Conservation (phyloP, 1,140 invertebrate species). For the Asbolus verrucosus region DNA sequence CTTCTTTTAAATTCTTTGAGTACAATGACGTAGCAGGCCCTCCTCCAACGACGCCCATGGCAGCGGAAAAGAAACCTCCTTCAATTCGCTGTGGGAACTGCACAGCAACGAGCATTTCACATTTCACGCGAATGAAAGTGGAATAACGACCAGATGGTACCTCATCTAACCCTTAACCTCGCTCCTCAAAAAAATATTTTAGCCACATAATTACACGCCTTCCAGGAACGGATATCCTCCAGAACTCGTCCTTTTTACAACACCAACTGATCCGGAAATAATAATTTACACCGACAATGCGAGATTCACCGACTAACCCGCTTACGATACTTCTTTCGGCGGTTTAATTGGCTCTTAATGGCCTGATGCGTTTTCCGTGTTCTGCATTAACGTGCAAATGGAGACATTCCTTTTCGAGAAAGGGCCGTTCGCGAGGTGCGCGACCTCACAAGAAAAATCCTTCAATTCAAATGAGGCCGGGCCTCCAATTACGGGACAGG, state of each 20-base stretch:
- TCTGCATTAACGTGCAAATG: not conserved
- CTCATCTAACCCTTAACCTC: not conserved
- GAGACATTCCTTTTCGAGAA: not conserved
- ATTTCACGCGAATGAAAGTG: too few relatives aligned
- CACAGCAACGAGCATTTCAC: too few relatives aligned
- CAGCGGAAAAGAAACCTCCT: too few relatives aligned
- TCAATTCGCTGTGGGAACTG: too few relatives aligned
- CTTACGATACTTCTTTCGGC: not conserved
- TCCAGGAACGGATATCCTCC: conserved; percentile 1
- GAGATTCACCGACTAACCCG: conserved; percentile 6
- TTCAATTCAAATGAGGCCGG: not conserved
- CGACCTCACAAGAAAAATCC: not conserved
- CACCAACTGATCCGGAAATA: not conserved
- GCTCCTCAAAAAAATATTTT: not conserved
- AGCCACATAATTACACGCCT: not conserved
- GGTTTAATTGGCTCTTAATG: not conserved
- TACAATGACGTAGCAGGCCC: too few relatives aligned
- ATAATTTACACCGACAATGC: not conserved
- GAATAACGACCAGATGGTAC: too few relatives aligned
- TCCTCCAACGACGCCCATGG: too few relatives aligned
- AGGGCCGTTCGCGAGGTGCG: not conserved
- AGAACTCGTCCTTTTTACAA: not conserved
- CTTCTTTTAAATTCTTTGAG: too few relatives aligned
- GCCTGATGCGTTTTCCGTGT: not conserved
- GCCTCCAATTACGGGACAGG: not conserved